phyloP scores from a whole-genome alignment of 2,888 invertebrate species.

The Nomada ruficornis region DNA sequence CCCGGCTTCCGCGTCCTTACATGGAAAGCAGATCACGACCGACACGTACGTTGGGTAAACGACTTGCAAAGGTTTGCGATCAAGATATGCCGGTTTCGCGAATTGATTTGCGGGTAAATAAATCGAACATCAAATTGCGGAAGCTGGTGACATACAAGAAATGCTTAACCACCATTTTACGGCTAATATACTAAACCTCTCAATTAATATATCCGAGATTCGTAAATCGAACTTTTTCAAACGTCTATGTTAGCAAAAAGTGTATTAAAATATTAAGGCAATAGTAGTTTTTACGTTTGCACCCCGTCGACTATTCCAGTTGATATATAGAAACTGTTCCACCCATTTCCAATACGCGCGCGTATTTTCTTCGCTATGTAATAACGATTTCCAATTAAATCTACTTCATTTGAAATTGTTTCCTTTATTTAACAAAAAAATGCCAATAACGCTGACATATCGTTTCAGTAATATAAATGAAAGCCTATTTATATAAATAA shows the following conservation, averaged over 20 bases:
- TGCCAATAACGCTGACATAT: no score
- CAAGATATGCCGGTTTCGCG: conserved; percentile 46
- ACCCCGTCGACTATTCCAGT: neutral
- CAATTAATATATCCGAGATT: conserved; percentile 13
- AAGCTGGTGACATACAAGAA: conserved; percentile 25
- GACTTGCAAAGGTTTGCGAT: conserved; percentile 15
- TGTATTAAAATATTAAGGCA: neutral
- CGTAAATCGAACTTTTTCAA: conserved; percentile 2
- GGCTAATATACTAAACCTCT: neutral
- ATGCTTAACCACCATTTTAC: conserved; percentile 6
- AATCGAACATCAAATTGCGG: conserved; percentile 31
- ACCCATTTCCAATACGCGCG: neutral
- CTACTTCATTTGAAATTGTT: no score
- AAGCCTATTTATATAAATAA: no score
- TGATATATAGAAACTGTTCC: neutral
- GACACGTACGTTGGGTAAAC: conserved; percentile 22
- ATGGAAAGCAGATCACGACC: conserved; percentile 42
- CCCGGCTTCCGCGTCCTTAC: conserved; percentile 25
- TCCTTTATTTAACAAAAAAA: no score
- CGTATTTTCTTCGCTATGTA: no score
- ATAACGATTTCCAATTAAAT: no score
- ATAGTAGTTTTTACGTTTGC: neutral
- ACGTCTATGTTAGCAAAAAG: neutral
- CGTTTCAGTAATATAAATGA: no score
- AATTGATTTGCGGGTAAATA: conserved; percentile 42